These are phyloP conservation scores for Samia ricini DNA, from an alignment of 1,140 invertebrate genomes.

Conservation along the genomic window DNA sequence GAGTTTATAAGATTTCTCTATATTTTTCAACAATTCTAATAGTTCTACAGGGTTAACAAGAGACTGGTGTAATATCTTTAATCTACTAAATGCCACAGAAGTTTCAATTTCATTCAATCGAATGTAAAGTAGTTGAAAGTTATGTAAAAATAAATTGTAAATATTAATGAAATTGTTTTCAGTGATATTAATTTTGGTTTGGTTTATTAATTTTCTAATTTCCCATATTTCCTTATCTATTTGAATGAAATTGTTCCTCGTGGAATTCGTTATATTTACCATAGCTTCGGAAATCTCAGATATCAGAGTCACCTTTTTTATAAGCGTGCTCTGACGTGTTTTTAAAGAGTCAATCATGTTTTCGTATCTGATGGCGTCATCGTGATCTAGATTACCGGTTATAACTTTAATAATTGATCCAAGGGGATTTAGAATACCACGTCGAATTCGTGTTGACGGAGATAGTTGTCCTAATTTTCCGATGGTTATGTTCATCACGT, in stretches of 20 bases:
- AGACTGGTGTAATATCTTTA: constrained; percentile 17
- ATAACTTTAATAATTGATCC: constrained; percentile 17
- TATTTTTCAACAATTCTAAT: constrained; percentile 15
- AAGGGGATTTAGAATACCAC: constrained; percentile 16
- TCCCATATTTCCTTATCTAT: constrained; percentile 8
- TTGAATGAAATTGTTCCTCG: constrained; percentile 13
- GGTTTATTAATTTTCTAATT: constrained; percentile 13
- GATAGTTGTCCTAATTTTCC: constrained; percentile 10
- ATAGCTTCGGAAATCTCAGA: constrained; percentile 18
- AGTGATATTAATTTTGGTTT: constrained; percentile 11
- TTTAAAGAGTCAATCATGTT: background rate
- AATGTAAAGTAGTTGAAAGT: constrained; percentile 11
- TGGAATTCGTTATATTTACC: constrained; percentile 13
- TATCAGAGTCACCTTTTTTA: constrained; percentile 11
- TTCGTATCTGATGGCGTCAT: constrained; percentile 14
- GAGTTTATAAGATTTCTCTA: constrained; percentile 16
- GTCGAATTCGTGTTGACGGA: constrained; percentile 5
- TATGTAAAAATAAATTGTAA: constrained; percentile 15
- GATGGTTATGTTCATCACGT: background rate
- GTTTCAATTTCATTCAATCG: too few species aligned
- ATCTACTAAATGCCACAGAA: background rate
- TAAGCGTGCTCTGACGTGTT: background rate
- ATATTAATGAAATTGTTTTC: constrained; percentile 7
- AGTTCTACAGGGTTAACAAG: constrained; percentile 16
- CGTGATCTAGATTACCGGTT: constrained; percentile 20